phyloP scores from a whole-genome alignment of 2,113 vertebrate genomes.

The Numida meleagris region DNA sequence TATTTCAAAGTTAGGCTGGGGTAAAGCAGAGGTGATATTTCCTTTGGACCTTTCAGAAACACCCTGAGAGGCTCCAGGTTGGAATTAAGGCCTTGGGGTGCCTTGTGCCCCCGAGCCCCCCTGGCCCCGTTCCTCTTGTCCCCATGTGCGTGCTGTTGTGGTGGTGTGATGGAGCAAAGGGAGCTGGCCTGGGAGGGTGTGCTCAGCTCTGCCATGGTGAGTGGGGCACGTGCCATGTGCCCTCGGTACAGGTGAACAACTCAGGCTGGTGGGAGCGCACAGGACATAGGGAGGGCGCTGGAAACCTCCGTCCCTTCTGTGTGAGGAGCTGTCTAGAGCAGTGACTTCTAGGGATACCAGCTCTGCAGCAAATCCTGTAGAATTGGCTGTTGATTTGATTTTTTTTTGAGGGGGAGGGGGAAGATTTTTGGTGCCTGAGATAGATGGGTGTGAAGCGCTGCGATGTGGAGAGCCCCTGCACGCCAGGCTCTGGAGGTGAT shows the following conservation, averaged over 20 bases:
- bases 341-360: background rate
- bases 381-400: background rate
- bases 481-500: background rate
- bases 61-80: background rate
- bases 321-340: background rate
- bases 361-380: background rate
- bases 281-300: background rate
- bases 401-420: fast-evolving
- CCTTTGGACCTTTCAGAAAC: constrained; percentile 49
- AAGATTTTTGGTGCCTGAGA: background rate
- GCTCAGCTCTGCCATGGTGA: no score
- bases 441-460: fast-evolving
- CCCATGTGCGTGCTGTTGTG: no score
- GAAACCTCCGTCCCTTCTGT: background rate
- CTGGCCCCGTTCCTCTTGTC: no score
- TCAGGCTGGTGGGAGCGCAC: no score
- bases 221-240: no score
- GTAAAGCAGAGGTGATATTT: constrained; percentile 37
- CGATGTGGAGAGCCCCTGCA: no score
- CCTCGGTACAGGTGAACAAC: no score
- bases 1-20: background rate
- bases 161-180: no score
- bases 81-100: background rate
- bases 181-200: no score
- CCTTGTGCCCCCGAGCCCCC: background rate